These are phyloP conservation scores for Thyatira batis DNA, from an alignment of 2,888 invertebrate species.

Conservation along the genomic window DNA sequence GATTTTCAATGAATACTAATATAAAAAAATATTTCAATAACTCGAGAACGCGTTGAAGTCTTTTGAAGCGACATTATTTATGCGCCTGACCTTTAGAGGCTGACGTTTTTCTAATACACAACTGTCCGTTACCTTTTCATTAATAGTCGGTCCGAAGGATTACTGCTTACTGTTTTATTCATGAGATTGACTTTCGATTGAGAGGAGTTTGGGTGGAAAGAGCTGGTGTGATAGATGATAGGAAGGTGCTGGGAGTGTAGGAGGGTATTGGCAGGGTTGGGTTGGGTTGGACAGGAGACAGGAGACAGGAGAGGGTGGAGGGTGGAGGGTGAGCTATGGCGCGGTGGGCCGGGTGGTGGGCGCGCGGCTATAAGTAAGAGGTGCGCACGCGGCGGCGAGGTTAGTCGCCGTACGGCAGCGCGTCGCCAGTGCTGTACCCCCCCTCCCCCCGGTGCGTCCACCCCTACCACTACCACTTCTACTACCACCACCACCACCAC, in stretches of 20 bases:
- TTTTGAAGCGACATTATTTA: constrained; percentile 34
- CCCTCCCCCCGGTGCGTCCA: constrained; percentile 62
- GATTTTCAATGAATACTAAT: background rate
- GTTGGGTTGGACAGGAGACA: constrained; percentile 1
- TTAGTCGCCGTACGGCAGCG: constrained; percentile 79
- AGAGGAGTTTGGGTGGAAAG: background rate
- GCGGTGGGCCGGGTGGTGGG: constrained; percentile 47
- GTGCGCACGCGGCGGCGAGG: constrained; percentile 73
- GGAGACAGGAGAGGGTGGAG: constrained; percentile 14
- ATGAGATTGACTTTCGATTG: constrained; percentile 1
- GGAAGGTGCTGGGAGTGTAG: constrained; percentile 5
- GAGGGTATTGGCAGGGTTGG: constrained; percentile 24
- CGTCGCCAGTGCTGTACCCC: constrained; percentile 68
- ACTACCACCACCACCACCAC: constrained; percentile 24
- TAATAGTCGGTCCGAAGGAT: constrained; percentile 10
- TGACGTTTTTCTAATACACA: background rate
- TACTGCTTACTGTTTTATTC: constrained; percentile 9
- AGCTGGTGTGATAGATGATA: background rate
- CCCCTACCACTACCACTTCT: constrained; percentile 31
- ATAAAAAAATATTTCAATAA: background rate
- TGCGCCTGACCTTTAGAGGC: constrained; percentile 5
- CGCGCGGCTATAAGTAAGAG: constrained; percentile 79
- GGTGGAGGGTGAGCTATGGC: constrained; percentile 23
- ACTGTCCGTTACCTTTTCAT: background rate
- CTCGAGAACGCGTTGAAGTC: constrained; percentile 59